A percentile compares a stretch with the other conserved stretches of the same genome.
Evolutionary conservation across 1,140 invertebrate species (phyloP).

Genomic region (Drosophila ercepeae): DNA sequence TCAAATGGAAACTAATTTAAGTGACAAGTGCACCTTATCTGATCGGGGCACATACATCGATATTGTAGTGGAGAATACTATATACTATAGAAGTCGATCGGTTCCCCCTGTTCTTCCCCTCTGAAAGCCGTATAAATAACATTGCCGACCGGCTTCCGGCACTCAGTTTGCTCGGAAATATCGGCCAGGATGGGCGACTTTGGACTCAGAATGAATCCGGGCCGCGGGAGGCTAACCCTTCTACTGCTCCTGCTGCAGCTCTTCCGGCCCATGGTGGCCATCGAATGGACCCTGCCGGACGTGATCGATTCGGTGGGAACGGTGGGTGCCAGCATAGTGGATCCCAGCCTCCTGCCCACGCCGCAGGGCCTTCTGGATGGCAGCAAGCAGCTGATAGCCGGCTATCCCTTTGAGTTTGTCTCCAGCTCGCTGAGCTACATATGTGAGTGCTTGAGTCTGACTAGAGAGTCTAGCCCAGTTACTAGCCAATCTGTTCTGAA

Average conservation of each 20-base stretch:
- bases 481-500: conserved; percentile 26
- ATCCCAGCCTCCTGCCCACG: conserved; percentile 64
- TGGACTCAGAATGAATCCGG: background rate
- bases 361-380: conserved; percentile 64
- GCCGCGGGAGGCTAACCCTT: background rate
- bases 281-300: conserved; percentile 52
- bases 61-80: conserved; percentile 49
- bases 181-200: conserved; percentile 43
- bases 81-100: conserved; percentile 23
- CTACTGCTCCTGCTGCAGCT: conserved; percentile 25
- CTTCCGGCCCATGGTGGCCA: background rate
- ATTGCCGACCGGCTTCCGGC: conserved; percentile 48
- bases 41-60: conserved; percentile 59
- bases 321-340: conserved; percentile 47
- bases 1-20: conserved; percentile 61
- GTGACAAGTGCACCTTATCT: conserved; percentile 75
- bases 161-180: conserved; percentile 43
- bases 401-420: conserved; percentile 75
- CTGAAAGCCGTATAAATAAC: conserved; percentile 58
- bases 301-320: conserved; percentile 39
- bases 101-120: background rate
- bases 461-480: background rate
- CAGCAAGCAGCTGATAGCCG: conserved; percentile 72
- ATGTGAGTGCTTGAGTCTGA: conserved; percentile 56
- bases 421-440: conserved; percentile 62